Conservation (phyloP, 2,113 vertebrate species). For the Pterophyllum scalare region DNA sequence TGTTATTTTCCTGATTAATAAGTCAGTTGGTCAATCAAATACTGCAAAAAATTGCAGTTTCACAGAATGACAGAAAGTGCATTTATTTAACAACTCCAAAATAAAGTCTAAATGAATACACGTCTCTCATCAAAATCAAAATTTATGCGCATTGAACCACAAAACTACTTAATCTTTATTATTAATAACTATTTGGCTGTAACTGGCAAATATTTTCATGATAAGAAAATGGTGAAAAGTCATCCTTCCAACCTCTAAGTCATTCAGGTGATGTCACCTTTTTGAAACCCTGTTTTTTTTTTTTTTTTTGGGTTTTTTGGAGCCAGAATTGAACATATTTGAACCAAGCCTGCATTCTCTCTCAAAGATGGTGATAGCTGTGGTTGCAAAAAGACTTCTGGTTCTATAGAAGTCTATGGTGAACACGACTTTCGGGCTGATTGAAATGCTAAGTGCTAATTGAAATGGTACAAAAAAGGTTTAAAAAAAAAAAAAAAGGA, state of each 20-base stretch:
- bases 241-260: too few species aligned
- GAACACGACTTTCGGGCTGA: not conserved
- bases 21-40: not conserved
- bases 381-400: not conserved
- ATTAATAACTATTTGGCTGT: not conserved
- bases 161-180: not conserved
- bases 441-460: not conserved
- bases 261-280: too few species aligned
- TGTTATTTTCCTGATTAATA: not conserved
- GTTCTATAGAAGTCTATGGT: not conserved
- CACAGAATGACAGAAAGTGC: too few species aligned
- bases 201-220: not conserved
- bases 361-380: not conserved
- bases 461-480: not conserved
- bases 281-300: too few species aligned
- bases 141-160: not conserved
- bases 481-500: not conserved
- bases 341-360: too few species aligned
- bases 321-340: too few species aligned
- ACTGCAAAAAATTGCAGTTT: not conserved
- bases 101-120: not conserved
- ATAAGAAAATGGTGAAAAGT: not conserved
- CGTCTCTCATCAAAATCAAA: not conserved
- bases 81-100: not conserved
- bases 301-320: too few species aligned